Base-by-base conservation (phyloP, 2,797 vertebrate genomes). In the Diglossa cyanea region DNA sequence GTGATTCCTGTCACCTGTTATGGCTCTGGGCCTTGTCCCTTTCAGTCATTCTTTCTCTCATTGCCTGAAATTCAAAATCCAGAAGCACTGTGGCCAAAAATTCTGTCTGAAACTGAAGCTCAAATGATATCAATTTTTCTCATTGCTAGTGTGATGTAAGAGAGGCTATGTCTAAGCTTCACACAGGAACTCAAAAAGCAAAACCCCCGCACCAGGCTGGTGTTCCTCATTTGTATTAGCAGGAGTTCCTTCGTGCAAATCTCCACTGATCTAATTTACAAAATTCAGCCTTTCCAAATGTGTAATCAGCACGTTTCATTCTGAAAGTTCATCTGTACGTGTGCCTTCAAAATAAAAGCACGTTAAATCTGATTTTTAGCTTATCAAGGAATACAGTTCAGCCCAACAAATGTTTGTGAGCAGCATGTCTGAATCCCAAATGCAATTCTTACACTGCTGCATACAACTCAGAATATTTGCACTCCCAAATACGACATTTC, bases 241-340 rank as follows among this genome's bases (percentile, higher is more conserved):
- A 47, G 70, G 33, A 76, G 17, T 33, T 76, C 83, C 66, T 84
- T 86, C 4, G 0, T 76, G 21, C 50, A 89, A 24, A 79, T 90
- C 67, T 79, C 57, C 53, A 7, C 18, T 28, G 8, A 63, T 11
- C 26, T 57, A 48, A 73, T 86, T 93, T 90, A 68, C 16, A 73
- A 85, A 90, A 76, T 55, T 76, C 86, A 77, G 45, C 23, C 20
- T 85, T 92, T 91, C 40, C 47, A 87, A 93, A 84, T 71, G 30
- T 71, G 20, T 45, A 57, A 84, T 86, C 74, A 70, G 45, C 77
- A 45, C 0, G 0, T 66, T 86, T 91, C 78, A 61, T 82, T 89
- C 67, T 84, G 65, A 73, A 91, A 92, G 75, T 57, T 67, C 53
- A 47, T 60, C 45, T 67, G 13, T 53, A 53, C 13, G 0, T 65